phyloP scores from a whole-genome alignment of 2,888 invertebrate species.

The Drosophila phalerata region DNA sequence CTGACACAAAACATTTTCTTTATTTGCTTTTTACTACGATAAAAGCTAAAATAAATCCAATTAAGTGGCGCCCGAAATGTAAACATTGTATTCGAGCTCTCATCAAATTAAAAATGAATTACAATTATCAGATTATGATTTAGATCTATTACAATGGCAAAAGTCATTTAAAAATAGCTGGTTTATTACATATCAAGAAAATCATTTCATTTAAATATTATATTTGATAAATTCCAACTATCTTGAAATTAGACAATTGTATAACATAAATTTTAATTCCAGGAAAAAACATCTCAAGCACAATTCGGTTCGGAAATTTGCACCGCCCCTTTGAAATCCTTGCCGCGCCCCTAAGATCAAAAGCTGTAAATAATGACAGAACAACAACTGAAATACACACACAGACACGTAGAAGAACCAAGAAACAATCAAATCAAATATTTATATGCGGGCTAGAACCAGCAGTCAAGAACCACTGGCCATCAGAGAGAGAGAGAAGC shows the following conservation, averaged over 20 bases:
- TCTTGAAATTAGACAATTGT: background rate
- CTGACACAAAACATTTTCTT: constrained; percentile 8
- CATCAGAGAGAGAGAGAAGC: constrained; percentile 17
- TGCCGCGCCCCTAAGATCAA: constrained; percentile 6
- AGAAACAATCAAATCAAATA: constrained; percentile 77
- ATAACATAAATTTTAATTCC: constrained; percentile 4
- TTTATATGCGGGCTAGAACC: constrained; percentile 73
- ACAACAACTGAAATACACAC: constrained; percentile 34
- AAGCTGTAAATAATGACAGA: constrained; percentile 44
- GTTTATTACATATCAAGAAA: background rate
- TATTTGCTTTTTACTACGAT: constrained; percentile 10
- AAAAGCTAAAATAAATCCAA: constrained; percentile 45
- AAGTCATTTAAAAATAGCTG: constrained; percentile 4
- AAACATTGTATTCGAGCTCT: background rate
- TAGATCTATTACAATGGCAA: background rate
- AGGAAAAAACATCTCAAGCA: constrained; percentile 8
- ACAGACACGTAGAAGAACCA: constrained; percentile 23
- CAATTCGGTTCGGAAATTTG: constrained; percentile 9
- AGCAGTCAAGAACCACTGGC: constrained; percentile 48
- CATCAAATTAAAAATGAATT: constrained; percentile 39
- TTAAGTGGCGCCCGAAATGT: constrained; percentile 38
- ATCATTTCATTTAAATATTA: constrained; percentile 8
- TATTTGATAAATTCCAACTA: background rate
- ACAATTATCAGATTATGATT: constrained; percentile 8
- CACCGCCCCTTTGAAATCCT: constrained; percentile 16